phyloP scores from a whole-genome alignment of 1,140 invertebrate genomes.

The Wiebesia pumilae region DNA sequence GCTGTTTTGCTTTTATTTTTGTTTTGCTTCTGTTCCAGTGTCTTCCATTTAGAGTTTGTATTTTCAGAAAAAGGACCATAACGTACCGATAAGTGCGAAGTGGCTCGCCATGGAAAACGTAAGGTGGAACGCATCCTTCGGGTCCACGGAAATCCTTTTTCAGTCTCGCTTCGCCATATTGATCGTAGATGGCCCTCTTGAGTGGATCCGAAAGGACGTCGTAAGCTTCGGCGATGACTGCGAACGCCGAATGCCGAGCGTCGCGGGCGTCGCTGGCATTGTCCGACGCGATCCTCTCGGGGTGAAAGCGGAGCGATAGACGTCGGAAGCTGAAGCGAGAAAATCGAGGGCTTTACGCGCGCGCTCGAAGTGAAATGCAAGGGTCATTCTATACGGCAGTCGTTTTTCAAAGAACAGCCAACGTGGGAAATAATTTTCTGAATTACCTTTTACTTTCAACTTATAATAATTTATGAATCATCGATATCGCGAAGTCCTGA shows the following conservation, averaged over 20 bases:
- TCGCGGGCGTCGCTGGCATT: background rate
- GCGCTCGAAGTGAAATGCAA: background rate
- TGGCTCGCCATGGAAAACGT: conserved; percentile 89
- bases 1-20: too few relatives aligned
- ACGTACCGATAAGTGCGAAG: conserved; percentile 83
- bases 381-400: background rate
- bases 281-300: conserved; percentile 57
- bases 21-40: too few relatives aligned
- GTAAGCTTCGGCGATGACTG: conserved; percentile 83
- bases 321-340: conserved; percentile 74
- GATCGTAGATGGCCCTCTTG: conserved; percentile 87
- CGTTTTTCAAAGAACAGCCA: too few relatives aligned
- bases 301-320: conserved; percentile 82
- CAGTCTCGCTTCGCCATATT: conserved; percentile 91
- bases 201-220: conserved; percentile 85
- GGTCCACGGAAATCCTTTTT: conserved; percentile 83
- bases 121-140: conserved; percentile 79
- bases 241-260: conserved; percentile 59
- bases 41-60: too few relatives aligned
- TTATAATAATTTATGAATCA: too few relatives aligned
- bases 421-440: background rate
- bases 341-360: background rate
- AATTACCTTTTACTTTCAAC: too few relatives aligned
- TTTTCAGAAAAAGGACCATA: background rate
- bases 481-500: too few relatives aligned